Base-by-base conservation (phyloP, 2,797 vertebrate genomes). In the Girardinus metallicus region DNA sequence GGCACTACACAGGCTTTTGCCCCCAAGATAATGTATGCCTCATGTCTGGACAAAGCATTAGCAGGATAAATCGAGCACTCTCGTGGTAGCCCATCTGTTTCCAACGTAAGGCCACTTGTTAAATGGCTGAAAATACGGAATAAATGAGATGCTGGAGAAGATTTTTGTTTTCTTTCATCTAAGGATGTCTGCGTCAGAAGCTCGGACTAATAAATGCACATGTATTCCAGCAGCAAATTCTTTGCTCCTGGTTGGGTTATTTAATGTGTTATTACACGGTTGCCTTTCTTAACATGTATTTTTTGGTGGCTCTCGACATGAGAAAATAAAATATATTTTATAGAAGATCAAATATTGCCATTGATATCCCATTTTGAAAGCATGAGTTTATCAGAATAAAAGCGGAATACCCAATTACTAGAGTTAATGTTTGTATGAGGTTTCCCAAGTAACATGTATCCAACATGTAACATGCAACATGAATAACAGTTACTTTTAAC, bases 11-110 rank as follows among this genome's bases (percentile, higher is more conserved):
- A 18, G 70, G 66, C 75, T 83, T 84, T 71, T 74, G 77, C 55
- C 76, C 64, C 62, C 80, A 80, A 86, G 89, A 90, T 88, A 91
- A 92, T 88, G 77, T 66, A 86, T 88, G 79, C 39, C 77, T 84
- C n/a, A 51, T 74, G 83, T 85, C 79, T 81, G 82, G 66, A 36
- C 41, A 4, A 79, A 76, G 79, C 75, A 88, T 85, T 88, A 88
- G 71, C 62, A 78, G 76, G 77, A 83, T 90, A 85, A 90, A 89
- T 87, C 4, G 51, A 90, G 62, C 9, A 10, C 46, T 73, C 64
- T 75, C 57, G 57, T 80, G 76, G 73, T 77, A 80, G 9, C 76
- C 85, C 73, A 87, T 92, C 71, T 85, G 87, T 89, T 86, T 91
- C 64, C 43, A 83, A 80, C 70, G 51, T 44, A 66, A 84, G 46